phyloP scores from a whole-genome alignment of 2,888 invertebrate genomes.

The Leptopterna dolabrata region DNA sequence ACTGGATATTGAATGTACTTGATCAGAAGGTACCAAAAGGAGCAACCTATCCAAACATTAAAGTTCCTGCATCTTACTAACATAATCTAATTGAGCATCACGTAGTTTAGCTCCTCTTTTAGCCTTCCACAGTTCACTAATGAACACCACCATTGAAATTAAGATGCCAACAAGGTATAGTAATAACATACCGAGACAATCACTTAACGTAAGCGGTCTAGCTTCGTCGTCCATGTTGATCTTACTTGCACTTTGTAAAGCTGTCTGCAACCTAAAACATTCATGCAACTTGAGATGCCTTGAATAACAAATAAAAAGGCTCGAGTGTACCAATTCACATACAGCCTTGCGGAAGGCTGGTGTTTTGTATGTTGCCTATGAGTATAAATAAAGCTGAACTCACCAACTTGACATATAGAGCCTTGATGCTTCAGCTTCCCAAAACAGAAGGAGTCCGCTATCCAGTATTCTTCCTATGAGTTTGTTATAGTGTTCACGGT shows the following conservation, averaged over 20 bases:
- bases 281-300: too few species aligned
- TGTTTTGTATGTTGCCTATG: too few species aligned
- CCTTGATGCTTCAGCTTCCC: conserved; percentile 73
- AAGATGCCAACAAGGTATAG: conserved; percentile 9
- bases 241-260: background rate
- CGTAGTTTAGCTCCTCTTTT: too few species aligned
- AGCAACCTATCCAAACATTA: too few species aligned
- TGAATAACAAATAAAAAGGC: too few species aligned
- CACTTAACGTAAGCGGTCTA: background rate
- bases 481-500: conserved; percentile 67
- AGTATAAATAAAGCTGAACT: too few species aligned
- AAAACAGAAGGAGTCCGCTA: conserved; percentile 73
- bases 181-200: conserved; percentile 18
- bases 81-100: too few species aligned
- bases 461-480: conserved; percentile 73
- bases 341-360: too few species aligned
- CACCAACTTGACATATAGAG: conserved; percentile 56
- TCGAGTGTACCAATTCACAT: too few species aligned
- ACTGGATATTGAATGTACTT: too few species aligned
- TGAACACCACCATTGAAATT: background rate
- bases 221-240: conserved; percentile 12
- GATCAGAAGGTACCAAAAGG: too few species aligned
- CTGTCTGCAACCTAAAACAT: conserved; percentile 37
- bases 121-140: background rate
- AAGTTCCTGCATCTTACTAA: too few species aligned